Conservation (phyloP, 2,113 vertebrate genomes). For the Shinisaurus crocodilurus region DNA sequence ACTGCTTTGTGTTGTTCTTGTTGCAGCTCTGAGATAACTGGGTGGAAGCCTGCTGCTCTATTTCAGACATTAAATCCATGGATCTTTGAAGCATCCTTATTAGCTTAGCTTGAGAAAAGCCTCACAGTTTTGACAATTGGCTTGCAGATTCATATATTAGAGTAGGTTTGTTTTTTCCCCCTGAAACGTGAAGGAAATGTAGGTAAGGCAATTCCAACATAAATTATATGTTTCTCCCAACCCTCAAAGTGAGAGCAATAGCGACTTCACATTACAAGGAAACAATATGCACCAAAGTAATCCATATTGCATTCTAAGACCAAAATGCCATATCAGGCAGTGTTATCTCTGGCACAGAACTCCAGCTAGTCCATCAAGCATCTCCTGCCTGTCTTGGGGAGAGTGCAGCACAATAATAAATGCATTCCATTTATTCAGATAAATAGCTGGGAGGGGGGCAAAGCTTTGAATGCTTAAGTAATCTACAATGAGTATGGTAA, state of each 20-base stretch:
- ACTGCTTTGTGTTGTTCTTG: neutral
- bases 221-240: neutral
- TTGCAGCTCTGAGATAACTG: neutral
- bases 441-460: neutral
- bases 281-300: conserved; percentile 3
- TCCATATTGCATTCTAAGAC: neutral
- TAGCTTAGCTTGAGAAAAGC: neutral
- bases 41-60: neutral
- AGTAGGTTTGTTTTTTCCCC: neutral
- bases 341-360: neutral
- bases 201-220: neutral
- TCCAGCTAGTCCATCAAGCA: neutral
- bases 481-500: neutral
- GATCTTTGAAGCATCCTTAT: neutral
- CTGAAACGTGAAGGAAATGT: neutral
- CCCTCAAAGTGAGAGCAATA: neutral
- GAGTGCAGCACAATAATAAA: neutral
- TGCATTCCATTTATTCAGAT: neutral
- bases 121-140: neutral
- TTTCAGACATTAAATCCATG: neutral
- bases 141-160: neutral
- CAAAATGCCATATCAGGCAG: neutral
- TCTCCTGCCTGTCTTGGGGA: neutral
- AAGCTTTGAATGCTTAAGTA: neutral
- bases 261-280: neutral